phyloP scores from a whole-genome alignment of 2,113 vertebrate genomes.

The Hipposideros armiger region DNA sequence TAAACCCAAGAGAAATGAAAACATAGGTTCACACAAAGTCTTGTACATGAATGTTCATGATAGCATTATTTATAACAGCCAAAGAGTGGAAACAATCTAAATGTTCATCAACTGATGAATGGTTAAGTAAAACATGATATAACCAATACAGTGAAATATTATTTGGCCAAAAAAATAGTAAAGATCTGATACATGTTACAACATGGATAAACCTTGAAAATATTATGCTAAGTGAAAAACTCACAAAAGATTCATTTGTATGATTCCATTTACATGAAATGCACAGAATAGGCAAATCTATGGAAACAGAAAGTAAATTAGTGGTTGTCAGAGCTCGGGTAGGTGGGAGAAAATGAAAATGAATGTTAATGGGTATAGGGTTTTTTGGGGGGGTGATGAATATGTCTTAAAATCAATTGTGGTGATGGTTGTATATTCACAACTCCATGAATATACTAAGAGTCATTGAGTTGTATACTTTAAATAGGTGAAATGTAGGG shows the following conservation, averaged over 20 bases:
- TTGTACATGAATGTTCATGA: accelerated
- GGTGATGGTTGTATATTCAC: neutral
- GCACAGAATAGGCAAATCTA: neutral
- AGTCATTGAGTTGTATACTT: neutral
- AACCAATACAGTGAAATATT: neutral
- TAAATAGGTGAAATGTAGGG: too few species aligned
- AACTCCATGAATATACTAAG: neutral
- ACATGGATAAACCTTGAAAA: neutral
- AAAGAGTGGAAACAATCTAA: neutral
- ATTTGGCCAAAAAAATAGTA: neutral
- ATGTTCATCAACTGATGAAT: neutral
- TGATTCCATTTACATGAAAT: neutral
- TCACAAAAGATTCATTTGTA: too few species aligned
- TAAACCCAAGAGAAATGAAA: neutral
- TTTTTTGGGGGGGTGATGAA: neutral
- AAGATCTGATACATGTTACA: neutral
- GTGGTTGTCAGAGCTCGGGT: neutral
- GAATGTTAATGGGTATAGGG: too few species aligned
- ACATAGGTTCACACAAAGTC: neutral
- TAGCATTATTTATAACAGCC: neutral
- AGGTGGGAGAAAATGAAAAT: neutral
- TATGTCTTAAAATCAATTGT: neutral
- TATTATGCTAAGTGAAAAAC: neutral
- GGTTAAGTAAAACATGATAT: neutral
- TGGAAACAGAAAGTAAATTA: neutral